phyloP scores from a whole-genome alignment of 2,113 vertebrate genomes.

The Melanocharis versteri region DNA sequence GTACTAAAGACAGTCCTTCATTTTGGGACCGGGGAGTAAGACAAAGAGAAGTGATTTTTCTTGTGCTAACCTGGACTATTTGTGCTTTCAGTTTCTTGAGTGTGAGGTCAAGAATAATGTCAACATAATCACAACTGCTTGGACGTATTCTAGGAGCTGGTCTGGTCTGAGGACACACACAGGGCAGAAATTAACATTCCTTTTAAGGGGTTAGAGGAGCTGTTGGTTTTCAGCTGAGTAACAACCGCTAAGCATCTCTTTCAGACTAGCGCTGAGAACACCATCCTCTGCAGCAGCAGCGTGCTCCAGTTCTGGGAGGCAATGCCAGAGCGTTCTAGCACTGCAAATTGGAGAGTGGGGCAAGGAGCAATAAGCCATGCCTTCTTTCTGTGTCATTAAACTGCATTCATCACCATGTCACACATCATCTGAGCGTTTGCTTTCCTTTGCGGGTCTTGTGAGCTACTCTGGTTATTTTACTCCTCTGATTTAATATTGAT shows the following conservation, averaged over 20 bases:
- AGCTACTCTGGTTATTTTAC: neutral
- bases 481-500: slow-evolving; percentile 16
- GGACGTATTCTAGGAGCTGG: neutral
- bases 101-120: neutral
- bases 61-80: neutral
- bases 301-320: neutral
- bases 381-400: neutral
- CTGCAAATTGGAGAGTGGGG: neutral
- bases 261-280: neutral
- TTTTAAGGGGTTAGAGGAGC: neutral
- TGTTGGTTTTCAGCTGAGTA: neutral
- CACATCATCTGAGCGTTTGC: neutral
- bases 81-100: neutral
- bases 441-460: neutral
- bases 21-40: neutral
- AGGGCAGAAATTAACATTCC: neutral
- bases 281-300: neutral
- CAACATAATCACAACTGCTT: neutral
- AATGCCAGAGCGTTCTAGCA: neutral
- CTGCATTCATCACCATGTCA: neutral
- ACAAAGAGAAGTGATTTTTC: neutral
- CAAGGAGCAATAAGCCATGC: neutral
- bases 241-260: neutral
- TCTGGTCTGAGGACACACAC: neutral
- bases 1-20: neutral